Evolutionary conservation across 2,888 invertebrate genomes (phyloP).

Genomic region (Nymphalis urticae): DNA sequence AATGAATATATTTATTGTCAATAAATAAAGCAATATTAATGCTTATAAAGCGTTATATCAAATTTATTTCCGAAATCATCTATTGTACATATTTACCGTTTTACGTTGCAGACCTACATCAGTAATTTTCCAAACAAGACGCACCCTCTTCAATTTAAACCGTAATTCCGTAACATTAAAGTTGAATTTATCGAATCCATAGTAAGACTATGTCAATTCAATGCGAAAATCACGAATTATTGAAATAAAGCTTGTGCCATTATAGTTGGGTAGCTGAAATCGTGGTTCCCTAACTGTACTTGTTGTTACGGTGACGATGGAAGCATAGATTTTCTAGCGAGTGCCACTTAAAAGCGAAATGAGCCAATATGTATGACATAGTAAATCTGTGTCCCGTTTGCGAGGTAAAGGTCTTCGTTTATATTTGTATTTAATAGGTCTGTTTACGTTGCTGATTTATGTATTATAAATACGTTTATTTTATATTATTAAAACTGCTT

Average conservation of each 20-base stretch:
- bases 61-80: too few relatives aligned
- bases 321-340: conserved; percentile 40
- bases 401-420: not conserved
- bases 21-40: too few relatives aligned
- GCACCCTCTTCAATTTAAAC: conserved; percentile 13
- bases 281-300: conserved; percentile 62
- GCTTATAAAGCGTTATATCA: too few relatives aligned
- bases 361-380: conserved; percentile 8
- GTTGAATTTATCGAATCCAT: not conserved
- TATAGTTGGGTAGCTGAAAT: conserved; percentile 58
- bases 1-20: too few relatives aligned
- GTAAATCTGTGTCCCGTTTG: not conserved
- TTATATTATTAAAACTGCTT: too few relatives aligned
- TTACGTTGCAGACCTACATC: conserved; percentile 2
- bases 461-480: too few relatives aligned
- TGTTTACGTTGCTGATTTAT: too few relatives aligned
- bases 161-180: not conserved
- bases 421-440: too few relatives aligned
- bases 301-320: conserved; percentile 47
- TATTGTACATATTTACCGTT: too few relatives aligned
- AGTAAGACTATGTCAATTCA: conserved; percentile 40
- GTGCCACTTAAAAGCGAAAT: conserved; percentile 38
- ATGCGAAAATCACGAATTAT: conserved; percentile 60
- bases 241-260: conserved; percentile 54
- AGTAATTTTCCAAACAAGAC: not conserved